A percentile compares a stretch with the other conserved stretches of the same genome.
phyloP scores from a whole-genome alignment of 1,140 invertebrate genomes.

The Pseudomyrmex gracilis region DNA sequence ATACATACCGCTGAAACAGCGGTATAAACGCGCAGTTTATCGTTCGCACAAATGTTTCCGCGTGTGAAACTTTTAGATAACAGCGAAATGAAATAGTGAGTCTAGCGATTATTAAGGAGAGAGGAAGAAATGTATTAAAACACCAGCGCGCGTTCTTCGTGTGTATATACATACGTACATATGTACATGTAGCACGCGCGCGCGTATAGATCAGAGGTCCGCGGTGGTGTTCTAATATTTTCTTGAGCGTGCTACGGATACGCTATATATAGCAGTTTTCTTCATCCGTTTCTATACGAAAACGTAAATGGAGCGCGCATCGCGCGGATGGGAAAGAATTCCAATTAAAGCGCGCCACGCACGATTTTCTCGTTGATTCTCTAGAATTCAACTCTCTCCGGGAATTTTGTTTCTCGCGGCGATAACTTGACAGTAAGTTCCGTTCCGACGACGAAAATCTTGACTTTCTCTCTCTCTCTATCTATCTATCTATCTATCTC shows the following conservation, averaged over 20 bases:
- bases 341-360: conserved; percentile 64
- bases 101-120: background rate
- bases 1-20: background rate
- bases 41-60: background rate
- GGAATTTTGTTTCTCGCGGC: conserved; percentile 1
- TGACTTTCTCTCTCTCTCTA: too few relatives aligned
- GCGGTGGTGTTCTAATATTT: background rate
- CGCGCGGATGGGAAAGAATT: conserved; percentile 62
- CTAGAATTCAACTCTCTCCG: background rate
- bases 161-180: background rate
- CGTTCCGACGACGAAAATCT: background rate
- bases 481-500: too few relatives aligned
- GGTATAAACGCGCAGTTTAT: conserved; percentile 19
- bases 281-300: conserved; percentile 21
- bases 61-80: background rate
- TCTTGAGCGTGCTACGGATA: conserved; percentile 6
- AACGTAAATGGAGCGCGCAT: background rate
- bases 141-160: background rate
- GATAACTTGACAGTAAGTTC: conserved; percentile 51
- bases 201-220: background rate
- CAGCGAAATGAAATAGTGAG: background rate
- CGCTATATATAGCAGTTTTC: conserved; percentile 6
- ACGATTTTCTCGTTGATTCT: conserved; percentile 23
- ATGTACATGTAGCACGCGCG: too few relatives aligned
- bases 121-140: conserved; percentile 10